Evolutionary conservation across 2,113 vertebrate species (phyloP).

Genomic region (Dissostichus mawsoni): DNA sequence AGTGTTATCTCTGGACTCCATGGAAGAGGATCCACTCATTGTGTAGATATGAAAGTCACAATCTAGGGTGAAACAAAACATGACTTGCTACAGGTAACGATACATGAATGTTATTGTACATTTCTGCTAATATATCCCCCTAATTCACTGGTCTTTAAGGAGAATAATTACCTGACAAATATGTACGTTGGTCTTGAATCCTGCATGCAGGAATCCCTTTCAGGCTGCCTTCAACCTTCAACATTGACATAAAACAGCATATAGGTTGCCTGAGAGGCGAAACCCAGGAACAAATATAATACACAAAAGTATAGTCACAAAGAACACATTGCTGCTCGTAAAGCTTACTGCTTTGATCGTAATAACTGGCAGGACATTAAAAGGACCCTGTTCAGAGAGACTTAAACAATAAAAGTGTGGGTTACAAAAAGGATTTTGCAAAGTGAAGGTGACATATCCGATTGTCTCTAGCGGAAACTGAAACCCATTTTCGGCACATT

Average conservation of each 20-base stretch:
- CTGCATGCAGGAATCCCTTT: neutral
- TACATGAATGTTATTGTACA: no score
- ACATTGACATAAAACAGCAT: neutral
- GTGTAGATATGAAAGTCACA: no score
- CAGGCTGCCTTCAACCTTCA: neutral
- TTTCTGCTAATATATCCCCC: no score
- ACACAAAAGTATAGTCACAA: neutral
- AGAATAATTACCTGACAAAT: neutral
- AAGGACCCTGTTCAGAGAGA: neutral
- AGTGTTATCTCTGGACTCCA: no score
- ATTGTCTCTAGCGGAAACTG: neutral
- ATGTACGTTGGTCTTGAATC: neutral
- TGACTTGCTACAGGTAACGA: no score
- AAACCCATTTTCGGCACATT: slow-evolving; percentile 13
- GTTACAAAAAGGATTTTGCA: neutral
- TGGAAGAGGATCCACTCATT: no score
- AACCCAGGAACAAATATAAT: neutral
- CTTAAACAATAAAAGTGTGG: neutral
- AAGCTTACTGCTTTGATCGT: neutral
- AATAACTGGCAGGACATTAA: slow-evolving; percentile 1
- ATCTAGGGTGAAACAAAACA: no score
- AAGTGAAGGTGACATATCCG: neutral
- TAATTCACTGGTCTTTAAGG: no score
- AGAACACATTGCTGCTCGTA: neutral
- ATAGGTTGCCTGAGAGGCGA: neutral